phyloP scores from a whole-genome alignment of 37 sponge, comb jelly and placozoan genomes.

The Beroe ovata region DNA sequence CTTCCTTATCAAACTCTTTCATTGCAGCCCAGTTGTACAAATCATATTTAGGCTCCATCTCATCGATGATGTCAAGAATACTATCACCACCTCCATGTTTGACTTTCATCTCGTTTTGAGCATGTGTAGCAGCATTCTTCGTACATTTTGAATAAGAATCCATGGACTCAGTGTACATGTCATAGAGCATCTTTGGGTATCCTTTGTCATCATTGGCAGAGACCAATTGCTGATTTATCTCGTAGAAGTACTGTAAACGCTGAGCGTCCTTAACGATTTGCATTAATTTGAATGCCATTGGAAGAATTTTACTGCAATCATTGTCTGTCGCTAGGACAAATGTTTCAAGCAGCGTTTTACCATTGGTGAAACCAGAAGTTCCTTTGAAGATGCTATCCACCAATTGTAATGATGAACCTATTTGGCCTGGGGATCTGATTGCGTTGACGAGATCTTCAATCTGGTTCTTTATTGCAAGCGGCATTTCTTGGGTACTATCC shows the following conservation, averaged over 20 bases:
- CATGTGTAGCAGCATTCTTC: neutral
- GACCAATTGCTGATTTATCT: neutral
- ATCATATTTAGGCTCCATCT: neutral
- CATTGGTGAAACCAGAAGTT: constrained; percentile 1
- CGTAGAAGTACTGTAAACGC: constrained; percentile 30
- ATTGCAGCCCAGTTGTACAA: constrained; percentile 30
- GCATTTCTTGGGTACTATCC: neutral
- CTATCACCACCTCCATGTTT: neutral
- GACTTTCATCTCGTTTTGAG: constrained; percentile 6
- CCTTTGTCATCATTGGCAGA: constrained; percentile 2
- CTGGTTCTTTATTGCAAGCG: neutral
- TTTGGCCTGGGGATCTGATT: neutral
- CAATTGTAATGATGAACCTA: neutral
- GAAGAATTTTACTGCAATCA: constrained; percentile 12
- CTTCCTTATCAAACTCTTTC: neutral
- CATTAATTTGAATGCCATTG: neutral
- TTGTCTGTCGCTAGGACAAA: neutral
- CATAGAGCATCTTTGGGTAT: neutral
- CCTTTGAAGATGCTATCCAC: neutral
- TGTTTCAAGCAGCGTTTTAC: neutral
- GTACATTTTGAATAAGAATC: neutral
- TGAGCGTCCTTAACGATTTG: neutral
- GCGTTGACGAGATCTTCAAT: constrained; percentile 8
- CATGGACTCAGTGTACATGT: neutral
- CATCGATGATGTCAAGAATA: neutral